phyloP scores from a whole-genome alignment of 1,140 invertebrate genomes.

The Amphibalanus amphitrite region DNA sequence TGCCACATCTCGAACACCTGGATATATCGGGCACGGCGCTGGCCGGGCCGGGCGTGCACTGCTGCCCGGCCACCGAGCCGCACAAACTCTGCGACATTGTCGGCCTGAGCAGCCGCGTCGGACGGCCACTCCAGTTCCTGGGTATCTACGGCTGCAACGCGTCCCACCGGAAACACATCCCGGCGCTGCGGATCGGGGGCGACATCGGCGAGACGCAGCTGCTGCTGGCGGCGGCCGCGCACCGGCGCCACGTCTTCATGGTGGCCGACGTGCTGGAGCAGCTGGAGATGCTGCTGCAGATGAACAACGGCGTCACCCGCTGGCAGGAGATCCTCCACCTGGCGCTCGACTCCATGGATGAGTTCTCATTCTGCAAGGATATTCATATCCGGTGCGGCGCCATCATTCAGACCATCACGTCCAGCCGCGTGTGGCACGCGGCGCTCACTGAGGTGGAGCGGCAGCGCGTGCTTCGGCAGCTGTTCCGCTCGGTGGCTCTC shows the following conservation, averaged over 20 bases:
- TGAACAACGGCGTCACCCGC: neutral
- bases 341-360: neutral
- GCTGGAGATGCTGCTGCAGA: slow-evolving; percentile 1
- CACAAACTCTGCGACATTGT: slow-evolving; percentile 55
- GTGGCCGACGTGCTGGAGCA: neutral
- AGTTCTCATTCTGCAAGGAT: neutral
- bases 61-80: slow-evolving; percentile 65
- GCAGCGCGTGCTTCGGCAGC: neutral
- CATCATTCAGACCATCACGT: neutral
- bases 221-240: slow-evolving; percentile 43
- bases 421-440: neutral
- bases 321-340: neutral
- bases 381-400: neutral
- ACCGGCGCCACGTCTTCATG: slow-evolving; percentile 16
- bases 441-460: slow-evolving; percentile 34
- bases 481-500: neutral
- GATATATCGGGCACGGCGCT: slow-evolving; percentile 82
- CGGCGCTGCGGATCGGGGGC: slow-evolving; percentile 59
- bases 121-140: slow-evolving; percentile 67
- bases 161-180: slow-evolving; percentile 72
- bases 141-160: slow-evolving; percentile 62
- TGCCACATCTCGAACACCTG: slow-evolving; percentile 24
- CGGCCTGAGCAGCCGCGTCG: slow-evolving; percentile 52
- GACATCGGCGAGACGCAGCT: slow-evolving; percentile 84
- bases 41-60: slow-evolving; percentile 51